phyloP scores from a whole-genome alignment of 64 coral and sea anemone species.

The Acropora tenuis region DNA sequence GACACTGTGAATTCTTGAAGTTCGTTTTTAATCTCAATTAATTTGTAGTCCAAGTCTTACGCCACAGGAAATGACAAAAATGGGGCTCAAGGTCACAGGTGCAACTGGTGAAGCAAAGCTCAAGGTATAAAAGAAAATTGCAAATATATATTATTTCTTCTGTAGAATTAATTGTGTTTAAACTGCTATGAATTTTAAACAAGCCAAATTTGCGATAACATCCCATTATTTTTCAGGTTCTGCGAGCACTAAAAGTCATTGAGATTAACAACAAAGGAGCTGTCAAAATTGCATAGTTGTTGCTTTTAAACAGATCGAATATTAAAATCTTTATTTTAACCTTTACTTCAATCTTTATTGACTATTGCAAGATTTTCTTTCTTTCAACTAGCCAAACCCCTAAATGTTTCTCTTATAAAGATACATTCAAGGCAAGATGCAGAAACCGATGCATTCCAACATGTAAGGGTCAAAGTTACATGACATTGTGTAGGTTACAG shows the following conservation, averaged over 20 bases:
- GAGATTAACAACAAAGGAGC: constrained; percentile 88
- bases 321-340: too few relatives aligned
- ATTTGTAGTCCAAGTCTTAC: constrained; percentile 62
- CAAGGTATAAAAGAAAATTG: constrained; percentile 43
- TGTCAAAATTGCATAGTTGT: constrained; percentile 67
- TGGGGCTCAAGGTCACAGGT: constrained; percentile 90
- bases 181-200: background rate
- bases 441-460: too few relatives aligned
- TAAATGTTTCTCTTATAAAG: too few relatives aligned
- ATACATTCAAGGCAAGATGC: too few relatives aligned
- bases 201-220: background rate
- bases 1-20: background rate
- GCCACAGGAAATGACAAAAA: constrained; percentile 79
- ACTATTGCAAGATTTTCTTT: too few relatives aligned
- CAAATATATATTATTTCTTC: too few relatives aligned
- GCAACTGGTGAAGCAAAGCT: constrained; percentile 95
- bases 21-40: background rate
- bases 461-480: too few relatives aligned
- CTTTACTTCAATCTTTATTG: too few relatives aligned
- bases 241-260: constrained; percentile 89
- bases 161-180: too few relatives aligned
- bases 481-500: too few relatives aligned
- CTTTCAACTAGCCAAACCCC: too few relatives aligned
- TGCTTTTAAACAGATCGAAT: background rate
- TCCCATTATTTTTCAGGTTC: constrained; percentile 60